These are phyloP conservation scores for Leucosticte australis DNA, from an alignment of 2,113 vertebrate species.

Conservation along the genomic window DNA sequence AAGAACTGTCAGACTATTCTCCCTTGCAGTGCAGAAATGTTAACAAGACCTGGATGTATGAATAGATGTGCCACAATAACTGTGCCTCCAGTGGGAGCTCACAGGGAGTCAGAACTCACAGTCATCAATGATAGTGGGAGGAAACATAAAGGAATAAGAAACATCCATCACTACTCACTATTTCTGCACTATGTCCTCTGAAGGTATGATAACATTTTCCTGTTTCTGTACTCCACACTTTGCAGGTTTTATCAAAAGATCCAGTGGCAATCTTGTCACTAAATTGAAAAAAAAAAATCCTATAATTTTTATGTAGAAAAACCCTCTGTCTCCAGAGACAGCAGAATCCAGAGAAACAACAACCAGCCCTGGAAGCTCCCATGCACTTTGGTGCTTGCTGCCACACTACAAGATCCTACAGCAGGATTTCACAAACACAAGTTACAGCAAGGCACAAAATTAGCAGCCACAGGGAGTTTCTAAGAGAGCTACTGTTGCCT, in stretches of 20 bases:
- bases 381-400: background rate
- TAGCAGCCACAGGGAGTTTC: background rate
- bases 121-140: background rate
- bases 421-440: background rate
- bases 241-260: slow-evolving; percentile 96
- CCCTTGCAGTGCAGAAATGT: background rate
- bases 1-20: background rate
- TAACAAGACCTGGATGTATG: background rate
- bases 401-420: background rate
- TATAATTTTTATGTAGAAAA: background rate
- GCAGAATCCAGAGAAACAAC: background rate
- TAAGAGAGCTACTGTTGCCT: background rate
- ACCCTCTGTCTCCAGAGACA: background rate
- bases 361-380: background rate
- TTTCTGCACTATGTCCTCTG: slow-evolving; percentile 89
- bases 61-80: background rate
- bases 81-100: background rate
- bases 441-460: background rate
- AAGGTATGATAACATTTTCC: slow-evolving; percentile 92
- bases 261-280: slow-evolving; percentile 97
- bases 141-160: background rate
- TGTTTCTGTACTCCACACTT: slow-evolving; percentile 89
- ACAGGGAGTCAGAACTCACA: background rate
- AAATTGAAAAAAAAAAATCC: background rate
- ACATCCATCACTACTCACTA: slow-evolving; percentile 78